Evolutionary conservation across 2,113 vertebrate genomes (phyloP).

Genomic region (cat (Felis catus)): F.catus_Fca126_mat1.0 CM031413.1:77814501-77815000

Average conservation of each 20-base stretch:
- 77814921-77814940: background rate
- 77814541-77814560: fast-evolving
- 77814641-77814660: background rate
- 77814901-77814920: background rate
- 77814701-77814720: background rate
- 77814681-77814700: background rate
- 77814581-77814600: background rate
- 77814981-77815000: constrained; percentile 97
- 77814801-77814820: background rate
- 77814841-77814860: background rate
- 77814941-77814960: constrained; percentile 28
- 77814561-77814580: background rate
- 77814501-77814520: background rate
- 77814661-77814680: background rate
- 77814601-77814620: no score
- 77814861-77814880: background rate
- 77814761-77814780: background rate
- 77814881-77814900: background rate
- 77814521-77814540: background rate
- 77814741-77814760: background rate
- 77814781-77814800: background rate
- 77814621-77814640: background rate
- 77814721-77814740: background rate
- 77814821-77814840: background rate
- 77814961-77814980: constrained; percentile 91